Evolutionary conservation across 2,888 invertebrate species (phyloP), one percentile per base, ranked within the genome.

Genomic region (Helleia helle): DNA sequence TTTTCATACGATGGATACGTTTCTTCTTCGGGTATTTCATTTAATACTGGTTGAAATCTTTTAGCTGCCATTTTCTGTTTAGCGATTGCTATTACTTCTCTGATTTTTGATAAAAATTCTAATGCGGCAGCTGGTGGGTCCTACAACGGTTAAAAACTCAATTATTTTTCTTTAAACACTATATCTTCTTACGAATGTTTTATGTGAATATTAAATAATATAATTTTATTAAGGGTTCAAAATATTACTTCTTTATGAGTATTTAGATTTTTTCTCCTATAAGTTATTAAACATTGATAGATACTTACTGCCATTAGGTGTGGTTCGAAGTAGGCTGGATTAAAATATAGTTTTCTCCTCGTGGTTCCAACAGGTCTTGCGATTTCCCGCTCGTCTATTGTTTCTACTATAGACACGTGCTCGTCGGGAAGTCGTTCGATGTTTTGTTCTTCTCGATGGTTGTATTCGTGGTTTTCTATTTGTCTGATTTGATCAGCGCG

Each of bases 301-400:
- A 22, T 14, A 58, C 88, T 87, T 83, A 94, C 94, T 81, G 91
- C 85, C 65, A 96, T 86, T 34, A 95, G 69, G 52, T 95, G 93
- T 15, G 93, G 93, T 65, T 96, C 96, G 60, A 96, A 95, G 65
- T 95, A 96, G 4, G 95, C 95, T 0, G 95, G 95, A 68, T 95
- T 95, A 60, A 95, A 95, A 64, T 94, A 95, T 2, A 95, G 81
- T 61, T 95, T 94, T 50, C 92, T 87, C 40, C 94, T 85, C 1
- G 91, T 90, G 15, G 89, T 90, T 7, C 92, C 93, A 46, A 89
- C 88, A 7, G 89, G 88, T 54, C 89, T 81, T 6, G 91, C 80
- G 51, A 92, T 92, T 50, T 90, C 86, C 44, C 89, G 80, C 37
- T 91, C 91, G 47, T 92, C 92, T 48, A 90, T 87, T 3, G 94